Evolutionary conservation across 2,113 vertebrate genomes (phyloP), one percentile per base, ranked within the genome.

Genomic region (Chamaea fasciata): DNA sequence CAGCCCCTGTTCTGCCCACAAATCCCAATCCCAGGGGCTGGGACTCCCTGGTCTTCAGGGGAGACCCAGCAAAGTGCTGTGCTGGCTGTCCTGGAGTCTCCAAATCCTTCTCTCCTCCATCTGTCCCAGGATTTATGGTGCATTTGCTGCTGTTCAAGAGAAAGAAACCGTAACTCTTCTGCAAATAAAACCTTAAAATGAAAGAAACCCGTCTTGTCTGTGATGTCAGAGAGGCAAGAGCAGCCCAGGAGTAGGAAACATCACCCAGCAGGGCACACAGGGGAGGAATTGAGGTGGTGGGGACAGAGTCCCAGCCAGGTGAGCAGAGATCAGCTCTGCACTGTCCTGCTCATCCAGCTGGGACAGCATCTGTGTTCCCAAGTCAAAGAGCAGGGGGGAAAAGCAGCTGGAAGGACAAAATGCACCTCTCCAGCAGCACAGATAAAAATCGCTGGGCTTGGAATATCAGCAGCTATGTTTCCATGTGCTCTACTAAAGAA

Each of bases 191-290:
- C 6, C 46, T 67, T 27, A 14, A 68, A 83, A 35, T 8, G 39
- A 47, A 87, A 42, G 3, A 12, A 55, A 53, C 30, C 3, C 0
- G 30, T 57, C 6, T 78, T 35, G 27, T 15, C 22, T 13, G 68
- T 23, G 35, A 9, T 55, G 39, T n/a, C 33, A 27, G 74, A 41
- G 59, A 37, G 64, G 37, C 13, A 13, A 6, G 26, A 39, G 20
- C 10, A n/a, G 28, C 35, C 15, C 31, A 8, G 0, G 3, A 39
- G 59, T 37, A 37, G 20, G 2, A 18, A 37, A 35, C 1, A 2
- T 33, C 19, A 5, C 55, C 28, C 35, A 50, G 35, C 33, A n/a
- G 31, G 68, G 57, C 37, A 30, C 0, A 0, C 28, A 28, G 52
- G 35, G 73, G 11, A 50, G 56, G 62, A 39, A 22, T 5, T 1